Evolutionary conservation across 2,797 vertebrate genomes (phyloP).

Genomic region (Acanthornis magna): DNA sequence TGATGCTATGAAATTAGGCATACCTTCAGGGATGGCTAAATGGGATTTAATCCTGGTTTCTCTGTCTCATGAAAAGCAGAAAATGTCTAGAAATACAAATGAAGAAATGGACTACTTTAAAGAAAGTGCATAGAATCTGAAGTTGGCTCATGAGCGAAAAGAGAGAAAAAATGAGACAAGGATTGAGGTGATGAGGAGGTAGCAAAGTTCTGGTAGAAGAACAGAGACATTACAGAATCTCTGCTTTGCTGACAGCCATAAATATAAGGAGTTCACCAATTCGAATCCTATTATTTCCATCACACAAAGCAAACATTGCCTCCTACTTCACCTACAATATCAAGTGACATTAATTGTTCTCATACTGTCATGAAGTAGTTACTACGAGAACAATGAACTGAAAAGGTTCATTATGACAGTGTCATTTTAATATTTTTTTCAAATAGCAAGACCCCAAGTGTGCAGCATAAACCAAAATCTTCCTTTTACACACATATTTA

Average conservation of each 20-base stretch:
- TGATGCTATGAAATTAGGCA: neutral
- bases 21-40: neutral
- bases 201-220: neutral
- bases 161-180: neutral
- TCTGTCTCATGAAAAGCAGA: neutral
- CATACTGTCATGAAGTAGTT: neutral
- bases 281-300: neutral
- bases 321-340: neutral
- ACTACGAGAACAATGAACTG: neutral
- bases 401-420: neutral
- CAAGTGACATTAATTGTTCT: neutral
- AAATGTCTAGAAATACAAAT: neutral
- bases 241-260: neutral
- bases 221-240: neutral
- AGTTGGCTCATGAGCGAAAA: neutral
- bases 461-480: neutral
- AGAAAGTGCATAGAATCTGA: neutral
- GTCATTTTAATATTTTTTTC: neutral
- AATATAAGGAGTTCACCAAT: neutral
- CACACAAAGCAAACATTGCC: neutral
- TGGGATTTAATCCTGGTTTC: neutral
- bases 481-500: neutral
- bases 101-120: neutral
- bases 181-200: neutral
- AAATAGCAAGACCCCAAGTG: neutral